Base-by-base conservation (phyloP, 2,113 vertebrate genomes). In the Grus americana region DNA sequence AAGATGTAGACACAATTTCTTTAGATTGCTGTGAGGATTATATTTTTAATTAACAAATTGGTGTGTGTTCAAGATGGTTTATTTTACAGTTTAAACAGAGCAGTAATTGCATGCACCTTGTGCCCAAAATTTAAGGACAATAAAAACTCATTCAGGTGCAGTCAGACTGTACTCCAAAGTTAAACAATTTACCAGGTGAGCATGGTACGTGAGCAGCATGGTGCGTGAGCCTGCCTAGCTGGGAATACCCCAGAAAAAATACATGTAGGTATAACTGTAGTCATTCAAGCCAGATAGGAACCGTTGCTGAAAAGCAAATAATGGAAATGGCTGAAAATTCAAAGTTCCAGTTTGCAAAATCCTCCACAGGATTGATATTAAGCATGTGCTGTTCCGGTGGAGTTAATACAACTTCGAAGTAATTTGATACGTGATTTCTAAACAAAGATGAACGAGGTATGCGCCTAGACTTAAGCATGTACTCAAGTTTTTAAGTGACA, bases 301-400 rank as follows among this genome's bases (percentile, higher is more conserved):
- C 11, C 40, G 47, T 42, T 2, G 2, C 32, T 49, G 52, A 52
- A 93, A 71, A 91, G 18, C 11, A 36, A 79, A 47, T 66, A 42
- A 47, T 47, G 16, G 47, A 54, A 95, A 87, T 15, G 23, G 55
- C 46, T 91, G 76, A 74, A 83, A 92, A 91, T 50, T 50, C 27
- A 88, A 76, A 70, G 63, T 30, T 75, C 22, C 0, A 0, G 15
- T 67, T 72, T 18, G 19, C 54, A 88, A 65, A 61, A 40, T 78
- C 30, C 26, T 62, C 13, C 0, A 2, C 11, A 15, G 68, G 20
- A 36, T 0, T 66, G 71, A 18, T 46, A 66, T 0, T 66, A 30
- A 78, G 38, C 47, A 32, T 6, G 30, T 79, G 40, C 27, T 0
- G 0, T 71, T 62, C 26, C 3, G 0, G 21, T 80, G 23, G 67